These are phyloP conservation scores for Operophtera brumata DNA, from an alignment of 2,888 invertebrate species.

Conservation along the genomic window DNA sequence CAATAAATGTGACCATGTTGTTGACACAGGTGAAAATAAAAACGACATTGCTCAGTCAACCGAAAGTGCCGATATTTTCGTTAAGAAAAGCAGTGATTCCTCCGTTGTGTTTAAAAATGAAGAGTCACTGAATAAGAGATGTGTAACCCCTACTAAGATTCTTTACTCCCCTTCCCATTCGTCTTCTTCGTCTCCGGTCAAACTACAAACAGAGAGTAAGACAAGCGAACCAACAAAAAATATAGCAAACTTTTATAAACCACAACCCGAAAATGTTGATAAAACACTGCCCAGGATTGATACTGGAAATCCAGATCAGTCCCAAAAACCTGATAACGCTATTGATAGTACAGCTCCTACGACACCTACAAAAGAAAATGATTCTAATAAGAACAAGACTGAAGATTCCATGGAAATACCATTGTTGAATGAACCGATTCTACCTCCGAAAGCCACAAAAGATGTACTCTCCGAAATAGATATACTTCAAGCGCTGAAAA, in stretches of 20 bases:
- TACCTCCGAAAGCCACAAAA: conserved; percentile 42
- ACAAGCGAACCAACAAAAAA: conserved; percentile 25
- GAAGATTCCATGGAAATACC: conserved; percentile 53
- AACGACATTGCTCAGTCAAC: neutral
- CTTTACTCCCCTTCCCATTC: conserved; percentile 5
- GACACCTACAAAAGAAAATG: neutral
- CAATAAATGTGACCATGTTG: neutral
- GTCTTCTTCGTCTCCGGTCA: neutral
- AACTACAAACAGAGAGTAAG: neutral
- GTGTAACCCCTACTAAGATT: neutral
- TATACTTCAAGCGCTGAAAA: conserved; percentile 72
- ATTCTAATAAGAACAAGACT: conserved; percentile 5
- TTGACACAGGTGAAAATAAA: neutral
- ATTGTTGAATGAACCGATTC: conserved; percentile 52
- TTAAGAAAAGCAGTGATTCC: neutral
- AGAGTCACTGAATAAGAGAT: neutral
- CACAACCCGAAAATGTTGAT: conserved; percentile 31
- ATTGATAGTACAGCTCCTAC: neutral
- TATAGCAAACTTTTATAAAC: conserved; percentile 61
- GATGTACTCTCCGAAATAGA: conserved; percentile 68
- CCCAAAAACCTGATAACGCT: conserved; percentile 2
- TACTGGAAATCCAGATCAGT: neutral
- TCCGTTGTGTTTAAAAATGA: neutral
- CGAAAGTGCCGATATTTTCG: neutral
- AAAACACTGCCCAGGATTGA: neutral